Evolutionary conservation across 2,113 vertebrate species (phyloP).

Genomic region (Xyrauchen texanus): DNA sequence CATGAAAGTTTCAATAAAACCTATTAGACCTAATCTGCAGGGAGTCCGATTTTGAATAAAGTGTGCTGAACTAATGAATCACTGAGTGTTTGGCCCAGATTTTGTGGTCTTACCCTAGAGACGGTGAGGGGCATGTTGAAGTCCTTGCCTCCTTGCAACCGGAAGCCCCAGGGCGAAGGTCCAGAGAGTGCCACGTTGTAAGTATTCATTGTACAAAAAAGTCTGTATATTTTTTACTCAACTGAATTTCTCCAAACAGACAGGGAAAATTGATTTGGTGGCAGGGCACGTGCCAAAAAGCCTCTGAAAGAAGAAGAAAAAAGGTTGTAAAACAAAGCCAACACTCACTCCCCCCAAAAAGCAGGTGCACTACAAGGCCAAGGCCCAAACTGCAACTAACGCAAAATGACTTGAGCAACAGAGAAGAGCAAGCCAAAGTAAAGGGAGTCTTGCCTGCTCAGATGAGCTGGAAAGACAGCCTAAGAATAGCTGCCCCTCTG

Average conservation of each 20-base stretch:
- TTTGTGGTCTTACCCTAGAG: constrained; percentile 80
- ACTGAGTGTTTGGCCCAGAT: background rate
- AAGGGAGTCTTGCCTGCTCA: constrained; percentile 84
- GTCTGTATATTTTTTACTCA: constrained; percentile 30
- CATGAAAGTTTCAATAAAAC: background rate
- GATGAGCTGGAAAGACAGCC: constrained; percentile 79
- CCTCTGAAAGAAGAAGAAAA: constrained; percentile 64
- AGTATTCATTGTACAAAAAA: constrained; percentile 79
- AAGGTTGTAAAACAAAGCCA: constrained; percentile 1
- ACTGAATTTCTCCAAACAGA: constrained; percentile 54
- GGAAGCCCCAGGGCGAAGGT: constrained; percentile 96
- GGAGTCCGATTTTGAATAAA: background rate
- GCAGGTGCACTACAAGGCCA: constrained; percentile 38
- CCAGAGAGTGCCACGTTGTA: constrained; percentile 89
- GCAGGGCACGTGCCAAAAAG: constrained; percentile 50
- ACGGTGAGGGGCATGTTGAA: constrained; percentile 96
- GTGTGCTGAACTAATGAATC: background rate
- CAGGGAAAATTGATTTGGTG: constrained; percentile 62
- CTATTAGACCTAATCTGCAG: background rate
- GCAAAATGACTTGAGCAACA: constrained; percentile 14
- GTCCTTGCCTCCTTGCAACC: constrained; percentile 96
- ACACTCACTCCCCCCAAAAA: background rate
- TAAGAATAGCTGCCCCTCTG: constrained; percentile 90
- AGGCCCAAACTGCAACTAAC: constrained; percentile 19
- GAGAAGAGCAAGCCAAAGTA: constrained; percentile 37